These are phyloP conservation scores for Mellilla xanthometata DNA, from an alignment of 2,888 invertebrate species.

Conservation along the genomic window DNA sequence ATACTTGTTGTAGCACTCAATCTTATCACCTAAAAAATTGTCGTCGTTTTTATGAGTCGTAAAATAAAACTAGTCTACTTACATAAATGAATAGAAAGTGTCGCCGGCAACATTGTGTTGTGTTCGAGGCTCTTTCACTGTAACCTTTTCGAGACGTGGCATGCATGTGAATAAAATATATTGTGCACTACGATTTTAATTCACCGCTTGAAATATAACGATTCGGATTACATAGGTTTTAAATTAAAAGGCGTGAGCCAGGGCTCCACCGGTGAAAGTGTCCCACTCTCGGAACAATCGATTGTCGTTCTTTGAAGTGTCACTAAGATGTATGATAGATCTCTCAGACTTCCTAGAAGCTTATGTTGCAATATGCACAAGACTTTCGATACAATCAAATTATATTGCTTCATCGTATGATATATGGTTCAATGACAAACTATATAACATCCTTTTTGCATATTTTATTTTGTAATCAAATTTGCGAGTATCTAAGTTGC, in stretches of 20 bases:
- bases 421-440: neutral
- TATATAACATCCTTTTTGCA: neutral
- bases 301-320: slow-evolving; percentile 68
- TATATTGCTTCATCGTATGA: slow-evolving; percentile 7
- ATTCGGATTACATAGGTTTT: slow-evolving; percentile 65
- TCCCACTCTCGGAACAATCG: slow-evolving; percentile 69
- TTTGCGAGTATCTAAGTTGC: neutral
- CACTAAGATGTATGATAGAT: slow-evolving; percentile 66
- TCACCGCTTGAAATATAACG: slow-evolving; percentile 48
- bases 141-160: slow-evolving; percentile 63
- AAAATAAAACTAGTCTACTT: slow-evolving; percentile 35
- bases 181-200: slow-evolving; percentile 61
- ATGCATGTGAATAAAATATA: slow-evolving; percentile 62
- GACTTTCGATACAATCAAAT: slow-evolving; percentile 38
- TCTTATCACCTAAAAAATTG: slow-evolving; percentile 30
- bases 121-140: slow-evolving; percentile 46
- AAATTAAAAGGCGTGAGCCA: slow-evolving; percentile 62
- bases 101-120: slow-evolving; percentile 55
- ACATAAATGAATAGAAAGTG: slow-evolving; percentile 65
- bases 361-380: slow-evolving; percentile 45
- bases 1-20: slow-evolving; percentile 24
- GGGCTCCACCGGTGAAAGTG: slow-evolving; percentile 67
- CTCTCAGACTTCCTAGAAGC: slow-evolving; percentile 54
- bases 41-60: slow-evolving; percentile 36
- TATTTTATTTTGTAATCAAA: neutral